These are phyloP conservation scores for Stenchaetothrips biformis DNA, from an alignment of 2,888 invertebrate genomes.

Conservation along the genomic window DNA sequence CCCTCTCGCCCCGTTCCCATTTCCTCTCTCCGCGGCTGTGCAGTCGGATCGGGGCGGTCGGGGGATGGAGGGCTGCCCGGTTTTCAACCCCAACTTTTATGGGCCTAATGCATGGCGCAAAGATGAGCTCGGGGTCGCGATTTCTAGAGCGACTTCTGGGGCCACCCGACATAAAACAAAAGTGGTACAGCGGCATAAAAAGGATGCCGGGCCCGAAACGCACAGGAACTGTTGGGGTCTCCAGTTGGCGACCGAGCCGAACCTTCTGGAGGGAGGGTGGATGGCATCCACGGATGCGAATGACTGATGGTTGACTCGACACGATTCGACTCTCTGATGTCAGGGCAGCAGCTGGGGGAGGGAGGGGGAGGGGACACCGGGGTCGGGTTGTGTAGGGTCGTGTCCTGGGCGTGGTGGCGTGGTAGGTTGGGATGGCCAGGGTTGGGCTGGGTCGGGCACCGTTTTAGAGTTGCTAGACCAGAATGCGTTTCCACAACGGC, in stretches of 20 bases:
- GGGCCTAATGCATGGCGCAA: neutral
- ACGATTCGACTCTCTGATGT: neutral
- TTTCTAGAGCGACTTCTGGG: neutral
- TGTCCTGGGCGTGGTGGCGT: neutral
- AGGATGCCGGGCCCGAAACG: too few relatives aligned
- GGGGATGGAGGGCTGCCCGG: neutral
- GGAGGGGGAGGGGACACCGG: neutral
- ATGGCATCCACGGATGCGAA: neutral
- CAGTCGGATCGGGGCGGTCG: neutral
- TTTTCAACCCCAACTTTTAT: slow-evolving; percentile 20
- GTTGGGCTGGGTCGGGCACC: neutral
- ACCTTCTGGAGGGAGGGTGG: too few relatives aligned
- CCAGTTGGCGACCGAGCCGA: too few relatives aligned
- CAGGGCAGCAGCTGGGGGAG: neutral
- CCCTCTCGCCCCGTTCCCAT: neutral
- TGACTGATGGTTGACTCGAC: slow-evolving; percentile 13
- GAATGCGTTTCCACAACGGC: too few relatives aligned
- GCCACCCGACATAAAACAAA: too few relatives aligned
- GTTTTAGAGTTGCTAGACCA: too few relatives aligned
- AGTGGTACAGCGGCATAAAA: too few relatives aligned
- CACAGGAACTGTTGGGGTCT: too few relatives aligned
- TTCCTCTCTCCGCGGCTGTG: neutral
- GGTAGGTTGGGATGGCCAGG: neutral
- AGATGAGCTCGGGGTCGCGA: neutral
- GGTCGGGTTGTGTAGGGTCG: slow-evolving; percentile 19